Evolutionary conservation across 2,797 vertebrate species (phyloP).

Genomic region (Acanthornis magna): DNA sequence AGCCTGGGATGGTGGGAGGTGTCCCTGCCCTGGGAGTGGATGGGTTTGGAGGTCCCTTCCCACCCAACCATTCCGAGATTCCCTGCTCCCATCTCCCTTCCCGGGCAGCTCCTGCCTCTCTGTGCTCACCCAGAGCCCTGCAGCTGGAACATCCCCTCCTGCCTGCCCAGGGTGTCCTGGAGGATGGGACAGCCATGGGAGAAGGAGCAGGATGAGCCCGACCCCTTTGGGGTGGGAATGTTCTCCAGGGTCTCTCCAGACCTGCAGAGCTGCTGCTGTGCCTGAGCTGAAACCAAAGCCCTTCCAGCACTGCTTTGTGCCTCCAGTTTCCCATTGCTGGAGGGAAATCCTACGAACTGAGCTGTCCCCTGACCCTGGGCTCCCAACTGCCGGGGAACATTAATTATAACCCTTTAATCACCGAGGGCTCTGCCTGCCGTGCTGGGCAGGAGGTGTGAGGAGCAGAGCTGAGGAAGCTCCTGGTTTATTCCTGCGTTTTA

Average conservation of each 20-base stretch:
- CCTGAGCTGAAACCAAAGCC: accelerated
- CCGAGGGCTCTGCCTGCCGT: accelerated
- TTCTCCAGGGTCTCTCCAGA: neutral
- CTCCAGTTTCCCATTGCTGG: neutral
- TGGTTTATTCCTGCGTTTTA: accelerated
- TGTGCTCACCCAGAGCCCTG: neutral
- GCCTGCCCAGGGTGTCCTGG: neutral
- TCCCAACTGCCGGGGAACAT: neutral
- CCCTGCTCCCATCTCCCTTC: neutral
- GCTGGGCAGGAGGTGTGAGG: neutral
- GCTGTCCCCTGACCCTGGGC: neutral
- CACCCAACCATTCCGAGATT: neutral
- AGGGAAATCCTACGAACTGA: neutral
- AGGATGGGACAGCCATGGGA: neutral
- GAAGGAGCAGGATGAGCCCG: neutral
- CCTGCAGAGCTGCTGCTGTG: neutral
- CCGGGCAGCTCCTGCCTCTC: neutral
- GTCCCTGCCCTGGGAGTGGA: neutral
- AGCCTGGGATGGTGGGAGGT: neutral
- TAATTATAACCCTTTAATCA: neutral
- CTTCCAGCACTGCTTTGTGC: neutral
- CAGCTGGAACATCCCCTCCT: neutral
- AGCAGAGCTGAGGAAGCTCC: neutral
- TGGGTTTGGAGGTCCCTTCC: neutral
- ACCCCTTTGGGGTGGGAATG: neutral